phyloP scores from a whole-genome alignment of 2,797 vertebrate genomes.

The Scomberomorus guttatus region DNA sequence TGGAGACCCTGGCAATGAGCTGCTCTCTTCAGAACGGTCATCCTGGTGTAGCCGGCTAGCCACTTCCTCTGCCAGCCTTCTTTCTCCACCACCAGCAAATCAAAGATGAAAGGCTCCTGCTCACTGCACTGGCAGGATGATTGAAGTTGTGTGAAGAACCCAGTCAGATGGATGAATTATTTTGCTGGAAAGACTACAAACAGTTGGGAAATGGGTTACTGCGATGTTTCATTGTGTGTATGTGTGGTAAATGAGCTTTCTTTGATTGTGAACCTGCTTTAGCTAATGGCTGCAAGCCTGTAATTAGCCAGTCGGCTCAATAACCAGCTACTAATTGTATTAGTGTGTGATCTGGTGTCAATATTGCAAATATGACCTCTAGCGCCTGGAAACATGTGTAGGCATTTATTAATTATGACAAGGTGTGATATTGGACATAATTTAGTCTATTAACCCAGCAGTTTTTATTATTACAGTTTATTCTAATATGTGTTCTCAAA shows the following conservation, averaged over 20 bases:
- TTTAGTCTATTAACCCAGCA: neutral
- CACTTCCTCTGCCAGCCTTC: neutral
- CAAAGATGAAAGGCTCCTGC: slow-evolving; percentile 32
- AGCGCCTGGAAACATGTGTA: neutral
- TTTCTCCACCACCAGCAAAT: neutral
- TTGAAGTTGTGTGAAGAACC: slow-evolving; percentile 1
- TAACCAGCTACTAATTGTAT: neutral
- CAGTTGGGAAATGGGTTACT: neutral
- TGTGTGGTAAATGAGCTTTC: neutral
- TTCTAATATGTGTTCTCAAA: no score
- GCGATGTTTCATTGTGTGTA: neutral
- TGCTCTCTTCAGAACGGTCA: neutral
- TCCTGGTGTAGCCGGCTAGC: neutral
- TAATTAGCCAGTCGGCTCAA: neutral
- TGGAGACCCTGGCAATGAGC: slow-evolving; percentile 1
- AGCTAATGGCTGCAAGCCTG: neutral
- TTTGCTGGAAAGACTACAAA: slow-evolving; percentile 14
- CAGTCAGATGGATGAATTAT: slow-evolving; percentile 12
- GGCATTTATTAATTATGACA: neutral
- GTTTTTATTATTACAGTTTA: neutral
- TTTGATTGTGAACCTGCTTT: neutral
- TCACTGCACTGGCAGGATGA: neutral
- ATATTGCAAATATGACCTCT: neutral
- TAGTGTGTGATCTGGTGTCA: neutral
- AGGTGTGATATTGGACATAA: neutral